Conservation (phyloP, 1,140 invertebrate genomes). For the Adelges cooleyi region DNA sequence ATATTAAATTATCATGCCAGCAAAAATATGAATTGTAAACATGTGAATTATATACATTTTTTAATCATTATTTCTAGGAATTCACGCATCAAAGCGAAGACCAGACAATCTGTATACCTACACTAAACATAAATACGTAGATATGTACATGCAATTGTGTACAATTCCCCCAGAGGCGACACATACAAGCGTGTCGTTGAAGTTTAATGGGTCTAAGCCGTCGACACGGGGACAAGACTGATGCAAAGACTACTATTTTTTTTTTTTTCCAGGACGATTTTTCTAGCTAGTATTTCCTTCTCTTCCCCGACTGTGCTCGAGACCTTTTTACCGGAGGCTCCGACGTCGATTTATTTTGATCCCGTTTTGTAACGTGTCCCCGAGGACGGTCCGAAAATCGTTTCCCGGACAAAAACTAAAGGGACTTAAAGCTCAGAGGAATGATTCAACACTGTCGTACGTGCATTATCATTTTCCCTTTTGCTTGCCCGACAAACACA, state of each 20-base stretch:
- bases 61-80: no score
- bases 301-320: not conserved
- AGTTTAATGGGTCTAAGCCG: not conserved
- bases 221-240: not conserved
- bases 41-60: no score
- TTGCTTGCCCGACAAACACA: not conserved
- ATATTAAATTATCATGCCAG: no score
- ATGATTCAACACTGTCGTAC: conserved; percentile 28
- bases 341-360: conserved; percentile 27
- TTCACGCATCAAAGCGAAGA: no score
- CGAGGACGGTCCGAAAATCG: conserved; percentile 12
- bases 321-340: conserved; percentile 21
- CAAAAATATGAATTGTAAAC: no score
- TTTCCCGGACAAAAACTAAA: conserved; percentile 26
- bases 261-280: not conserved
- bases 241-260: conserved; percentile 3
- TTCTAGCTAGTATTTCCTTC: not conserved
- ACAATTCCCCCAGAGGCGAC: no score
- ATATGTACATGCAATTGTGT: no score
- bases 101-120: no score
- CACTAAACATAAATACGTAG: no score
- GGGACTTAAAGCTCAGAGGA: conserved; percentile 20
- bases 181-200: no score
- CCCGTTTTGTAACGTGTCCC: conserved; percentile 26
- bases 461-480: conserved; percentile 27